Base-by-base conservation (phyloP, 1,140 invertebrate species). In the Sinonovacula constricta region DNA sequence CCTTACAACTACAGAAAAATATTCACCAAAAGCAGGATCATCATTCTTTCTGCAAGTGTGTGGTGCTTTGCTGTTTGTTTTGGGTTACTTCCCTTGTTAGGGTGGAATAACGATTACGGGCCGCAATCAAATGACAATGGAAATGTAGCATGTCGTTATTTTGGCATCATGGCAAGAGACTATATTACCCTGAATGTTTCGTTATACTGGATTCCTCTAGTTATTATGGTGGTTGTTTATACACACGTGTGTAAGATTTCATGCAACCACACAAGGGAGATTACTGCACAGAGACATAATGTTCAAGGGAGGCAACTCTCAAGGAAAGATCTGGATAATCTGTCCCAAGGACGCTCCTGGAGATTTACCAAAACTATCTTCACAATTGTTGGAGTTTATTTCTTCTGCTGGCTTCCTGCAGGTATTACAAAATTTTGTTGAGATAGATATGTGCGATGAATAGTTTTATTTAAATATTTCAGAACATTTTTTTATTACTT, bases 311-410 rank as follows among this genome's bases (percentile, higher is more conserved):
- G 22, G 24, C 10, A 12, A 2, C 15, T 24, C 18, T 15, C 22
- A 3, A 22, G 3, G 24, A 53, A 53, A n/a, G 10, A 15, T 51
- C 1, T 18, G 18, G 49, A 18, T 51, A 22, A 3, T n/a, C 18
- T 24, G 3, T 22, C 22, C n/a, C 56, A 22, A 59, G 7, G 12
- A n/a, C 30, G 53, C 18, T 81, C 83, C 65, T 87, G 90, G 81
- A 92, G 92, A 80, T 92, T 92, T 22, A 92, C 92, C 3, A 93
- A 92, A 82, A 92, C 92, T 26, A 80, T 92, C 4, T 79, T 80
- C 54, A 87, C 87, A 18, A 83, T 89, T 15, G 76, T 88, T 49
- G 87, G 85, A 36, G 69, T 81, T n/a, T 89, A 88, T 65, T 70
- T 88, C 15, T 62, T 87, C 3, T 86, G 88, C 77, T 89, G 88